Conservation (phyloP, 2,113 vertebrate genomes). For the Ailurus styani region DNA sequence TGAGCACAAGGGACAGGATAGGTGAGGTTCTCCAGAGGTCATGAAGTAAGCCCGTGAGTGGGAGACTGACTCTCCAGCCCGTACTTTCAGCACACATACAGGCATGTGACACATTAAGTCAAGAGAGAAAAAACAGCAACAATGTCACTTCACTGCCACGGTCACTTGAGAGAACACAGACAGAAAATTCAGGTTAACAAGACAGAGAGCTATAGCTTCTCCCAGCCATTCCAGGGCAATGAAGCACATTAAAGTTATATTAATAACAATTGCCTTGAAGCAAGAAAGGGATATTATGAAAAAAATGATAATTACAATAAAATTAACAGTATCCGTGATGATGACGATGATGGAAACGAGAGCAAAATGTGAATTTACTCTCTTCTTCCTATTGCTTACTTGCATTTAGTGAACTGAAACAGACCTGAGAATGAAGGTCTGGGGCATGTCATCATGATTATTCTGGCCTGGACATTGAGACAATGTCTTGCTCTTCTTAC, state of each 20-base stretch:
- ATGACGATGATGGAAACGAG: neutral
- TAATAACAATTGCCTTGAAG: neutral
- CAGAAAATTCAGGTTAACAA: neutral
- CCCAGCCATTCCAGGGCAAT: neutral
- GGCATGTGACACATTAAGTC: neutral
- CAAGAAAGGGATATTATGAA: neutral
- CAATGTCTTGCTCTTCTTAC: neutral
- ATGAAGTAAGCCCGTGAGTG: neutral
- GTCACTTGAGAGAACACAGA: neutral
- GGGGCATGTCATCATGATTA: too few relatives aligned
- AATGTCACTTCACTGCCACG: neutral
- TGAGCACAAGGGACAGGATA: neutral
- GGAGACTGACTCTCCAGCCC: neutral
- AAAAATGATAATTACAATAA: neutral
- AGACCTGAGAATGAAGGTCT: neutral
- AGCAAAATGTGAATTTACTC: neutral
- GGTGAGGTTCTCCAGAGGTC: neutral
- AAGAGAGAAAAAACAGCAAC: neutral
- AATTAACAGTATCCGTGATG: neutral
- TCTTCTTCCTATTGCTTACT: neutral
- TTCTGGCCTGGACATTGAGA: neutral
- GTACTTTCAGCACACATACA: neutral
- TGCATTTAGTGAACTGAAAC: neutral
- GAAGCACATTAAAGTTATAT: neutral
- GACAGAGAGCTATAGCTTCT: neutral